phyloP scores from a whole-genome alignment of 2,113 vertebrate species.

The Hymenochirus boettgeri region DNA sequence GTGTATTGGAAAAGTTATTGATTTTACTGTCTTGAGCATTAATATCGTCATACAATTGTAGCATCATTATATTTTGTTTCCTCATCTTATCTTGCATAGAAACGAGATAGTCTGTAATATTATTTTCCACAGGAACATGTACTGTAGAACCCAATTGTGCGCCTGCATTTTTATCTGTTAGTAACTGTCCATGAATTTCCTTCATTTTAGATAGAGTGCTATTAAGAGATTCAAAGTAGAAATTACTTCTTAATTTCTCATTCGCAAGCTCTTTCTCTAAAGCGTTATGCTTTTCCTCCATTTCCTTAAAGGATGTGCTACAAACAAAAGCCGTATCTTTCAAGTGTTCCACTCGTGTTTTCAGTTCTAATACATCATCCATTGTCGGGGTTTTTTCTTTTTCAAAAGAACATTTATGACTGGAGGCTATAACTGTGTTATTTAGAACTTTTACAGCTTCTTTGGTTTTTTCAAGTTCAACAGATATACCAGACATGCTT shows the following conservation, averaged over 20 bases:
- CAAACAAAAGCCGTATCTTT: conserved; percentile 56
- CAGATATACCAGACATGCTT: conserved; percentile 59
- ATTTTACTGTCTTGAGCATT: conserved; percentile 62
- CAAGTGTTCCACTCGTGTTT: conserved; percentile 52
- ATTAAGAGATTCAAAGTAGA: conserved; percentile 63
- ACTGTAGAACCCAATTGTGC: conserved; percentile 28
- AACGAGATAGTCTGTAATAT: conserved; percentile 52
- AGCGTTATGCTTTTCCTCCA: conserved; percentile 58
- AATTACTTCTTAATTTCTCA: conserved; percentile 48
- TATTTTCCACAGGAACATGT: conserved; percentile 34
- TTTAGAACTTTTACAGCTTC: conserved; percentile 58
- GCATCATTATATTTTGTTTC: conserved; percentile 59
- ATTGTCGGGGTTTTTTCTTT: conserved; percentile 46
- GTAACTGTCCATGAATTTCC: conserved; percentile 50
- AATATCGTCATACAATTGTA: conserved; percentile 59
- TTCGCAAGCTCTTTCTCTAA: conserved; percentile 54
- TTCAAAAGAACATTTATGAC: conserved; percentile 47
- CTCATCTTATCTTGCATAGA: conserved; percentile 57
- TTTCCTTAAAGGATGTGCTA: conserved; percentile 56
- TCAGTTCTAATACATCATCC: conserved; percentile 58
- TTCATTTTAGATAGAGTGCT: conserved; percentile 60
- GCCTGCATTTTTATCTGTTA: conserved; percentile 43
- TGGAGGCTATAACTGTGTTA: conserved; percentile 47
- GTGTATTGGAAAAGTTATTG: conserved; percentile 57
- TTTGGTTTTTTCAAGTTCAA: conserved; percentile 62